Base-by-base conservation (phyloP, 2,888 invertebrate genomes). In the Ennomos fuscantarius region DNA sequence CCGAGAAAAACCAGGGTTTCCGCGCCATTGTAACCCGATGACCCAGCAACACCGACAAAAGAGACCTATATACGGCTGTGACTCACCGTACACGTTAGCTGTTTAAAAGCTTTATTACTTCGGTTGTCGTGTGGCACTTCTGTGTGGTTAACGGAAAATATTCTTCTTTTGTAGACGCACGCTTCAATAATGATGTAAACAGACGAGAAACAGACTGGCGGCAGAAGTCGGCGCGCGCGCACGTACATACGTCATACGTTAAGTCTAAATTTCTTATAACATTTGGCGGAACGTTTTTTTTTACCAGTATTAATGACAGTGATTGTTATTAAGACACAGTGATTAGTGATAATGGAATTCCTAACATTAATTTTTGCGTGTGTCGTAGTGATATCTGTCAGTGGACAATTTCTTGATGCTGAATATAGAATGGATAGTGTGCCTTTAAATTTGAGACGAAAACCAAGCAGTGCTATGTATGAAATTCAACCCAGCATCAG, bases 1-100 rank as follows among this genome's bases (percentile, higher is more conserved):
- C n/a, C n/a, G 37, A 62, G 61, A 61, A 62, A 57, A 63, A 60
- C 53, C 43, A 55, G 51, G 37, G 36, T 63, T 66, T 60, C 60
- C 58, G 35, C 39, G 32, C 55, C 54, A 62, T 57, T 47, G 55
- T 39, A 12, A 43, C 8, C 41, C 58, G 40, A 59, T 61, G 61
- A 63, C 39, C 40, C 59, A 32, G 57, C 57, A 42, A 45, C 51
- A 60, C 51, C 9, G 24, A 51, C 56, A 51, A 56, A 9, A 46
- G 47, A 55, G 35, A 53, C 48, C 54, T 49, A 57, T 52, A 52
- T 48, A 53, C 45, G 10, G 24, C 11, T 5, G 11, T 56, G 55
- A 63, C 54, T 58, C 61, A 45, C 43, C 31, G 44, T 13, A 34
- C n/a, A 33, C 37, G 43, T 37, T 43, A 31, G 9, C 6, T 31